Evolutionary conservation across 2,797 vertebrate genomes (phyloP).

Genomic region (Garrulus glandarius): DNA sequence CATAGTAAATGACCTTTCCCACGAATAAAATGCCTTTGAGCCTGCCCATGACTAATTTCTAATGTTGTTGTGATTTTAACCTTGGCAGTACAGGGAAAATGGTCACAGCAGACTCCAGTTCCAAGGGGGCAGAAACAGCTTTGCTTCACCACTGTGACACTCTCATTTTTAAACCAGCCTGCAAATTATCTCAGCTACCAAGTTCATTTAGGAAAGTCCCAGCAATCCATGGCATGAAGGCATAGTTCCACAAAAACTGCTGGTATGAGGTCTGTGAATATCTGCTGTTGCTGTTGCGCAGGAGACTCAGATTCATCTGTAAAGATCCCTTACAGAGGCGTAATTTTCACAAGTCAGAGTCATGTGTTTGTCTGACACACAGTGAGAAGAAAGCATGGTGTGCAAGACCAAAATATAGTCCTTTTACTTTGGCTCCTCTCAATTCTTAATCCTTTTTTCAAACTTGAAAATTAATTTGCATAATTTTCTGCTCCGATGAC

Average conservation of each 20-base stretch:
- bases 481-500: neutral
- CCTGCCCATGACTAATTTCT: neutral
- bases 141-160: neutral
- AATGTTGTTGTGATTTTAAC: neutral
- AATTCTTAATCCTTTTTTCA: constrained; percentile 1
- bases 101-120: neutral
- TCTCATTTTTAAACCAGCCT: neutral
- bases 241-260: neutral
- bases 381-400: neutral
- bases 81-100: neutral
- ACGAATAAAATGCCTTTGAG: neutral
- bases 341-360: neutral
- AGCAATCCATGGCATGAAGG: neutral
- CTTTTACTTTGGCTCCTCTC: neutral
- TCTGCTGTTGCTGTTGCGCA: neutral
- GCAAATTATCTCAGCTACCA: neutral
- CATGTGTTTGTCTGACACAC: neutral
- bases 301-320: neutral
- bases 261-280: neutral
- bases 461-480: constrained; percentile 26
- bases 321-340: neutral
- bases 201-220: neutral
- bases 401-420: neutral
- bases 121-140: neutral
- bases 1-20: neutral